phyloP scores from a whole-genome alignment of 2,797 vertebrate genomes.

The Meriones psammophilus region DNA sequence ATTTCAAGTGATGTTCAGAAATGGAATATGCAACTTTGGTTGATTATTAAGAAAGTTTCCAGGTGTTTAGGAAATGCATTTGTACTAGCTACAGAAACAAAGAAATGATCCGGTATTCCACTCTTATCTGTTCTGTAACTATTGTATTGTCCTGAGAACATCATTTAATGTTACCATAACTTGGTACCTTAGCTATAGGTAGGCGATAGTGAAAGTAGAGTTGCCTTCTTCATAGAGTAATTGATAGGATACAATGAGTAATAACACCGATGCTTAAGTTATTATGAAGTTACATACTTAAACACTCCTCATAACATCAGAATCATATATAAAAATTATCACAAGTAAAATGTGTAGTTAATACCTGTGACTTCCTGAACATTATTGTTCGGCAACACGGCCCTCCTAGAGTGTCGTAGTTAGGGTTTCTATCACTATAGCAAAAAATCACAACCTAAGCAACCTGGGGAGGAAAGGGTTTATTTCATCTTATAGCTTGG shows the following conservation, averaged over 20 bases:
- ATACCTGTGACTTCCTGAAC: neutral
- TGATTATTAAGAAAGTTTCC: conserved; percentile 1
- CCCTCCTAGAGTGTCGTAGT: no score
- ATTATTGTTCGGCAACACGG: neutral
- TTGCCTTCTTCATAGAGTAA: neutral
- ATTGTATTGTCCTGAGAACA: neutral
- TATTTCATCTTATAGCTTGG: neutral
- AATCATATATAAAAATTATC: neutral
- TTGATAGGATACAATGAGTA: conserved; percentile 9
- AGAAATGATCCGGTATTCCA: neutral
- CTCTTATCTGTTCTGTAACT: neutral
- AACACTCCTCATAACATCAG: neutral
- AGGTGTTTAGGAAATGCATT: neutral
- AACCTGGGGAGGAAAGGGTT: neutral
- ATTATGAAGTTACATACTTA: neutral
- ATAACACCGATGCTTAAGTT: neutral
- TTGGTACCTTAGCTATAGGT: neutral
- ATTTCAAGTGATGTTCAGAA: neutral
- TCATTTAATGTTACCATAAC: neutral
- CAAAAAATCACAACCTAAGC: neutral
- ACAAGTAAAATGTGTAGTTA: neutral
- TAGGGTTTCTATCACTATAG: neutral
- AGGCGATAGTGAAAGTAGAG: neutral
- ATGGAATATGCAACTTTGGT: conserved; percentile 3
- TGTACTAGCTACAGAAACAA: neutral